Percentiles rank a stretch among this genome's conserved stretches.
Evolutionary conservation across 2,113 vertebrate genomes (phyloP).

Genomic region (Isichthys henryi): DNA sequence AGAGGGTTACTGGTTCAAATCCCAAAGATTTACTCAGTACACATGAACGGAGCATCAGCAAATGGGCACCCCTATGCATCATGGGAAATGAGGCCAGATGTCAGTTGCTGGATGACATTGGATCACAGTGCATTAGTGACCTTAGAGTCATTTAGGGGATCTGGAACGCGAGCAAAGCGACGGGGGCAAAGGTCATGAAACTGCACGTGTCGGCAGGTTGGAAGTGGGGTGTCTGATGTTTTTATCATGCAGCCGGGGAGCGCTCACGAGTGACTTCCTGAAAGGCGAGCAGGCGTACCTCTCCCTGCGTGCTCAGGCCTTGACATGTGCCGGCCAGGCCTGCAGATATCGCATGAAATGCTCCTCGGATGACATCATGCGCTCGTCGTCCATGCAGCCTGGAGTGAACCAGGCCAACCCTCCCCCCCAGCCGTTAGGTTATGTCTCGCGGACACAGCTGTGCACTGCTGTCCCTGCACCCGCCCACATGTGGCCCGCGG

Average conservation of each 20-base stretch:
- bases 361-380: slow-evolving; percentile 10
- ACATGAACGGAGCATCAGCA: neutral
- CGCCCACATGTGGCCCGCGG: neutral
- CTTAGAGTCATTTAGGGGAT: neutral
- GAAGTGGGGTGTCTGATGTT: neutral
- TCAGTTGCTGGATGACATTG: neutral
- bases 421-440: neutral
- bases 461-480: neutral
- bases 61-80: neutral
- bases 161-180: neutral
- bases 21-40: neutral
- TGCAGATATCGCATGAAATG: slow-evolving; percentile 9
- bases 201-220: neutral
- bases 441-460: slow-evolving; percentile 9
- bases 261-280: neutral
- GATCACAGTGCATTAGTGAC: neutral
- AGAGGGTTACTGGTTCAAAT: neutral
- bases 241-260: neutral
- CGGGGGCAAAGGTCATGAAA: neutral
- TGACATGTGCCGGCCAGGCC: neutral
- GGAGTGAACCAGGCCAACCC: neutral
- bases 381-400: neutral
- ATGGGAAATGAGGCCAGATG: neutral
- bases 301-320: neutral
- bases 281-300: neutral